Conservation (phyloP, 2,113 vertebrate species). For the Cettia cetti region DNA sequence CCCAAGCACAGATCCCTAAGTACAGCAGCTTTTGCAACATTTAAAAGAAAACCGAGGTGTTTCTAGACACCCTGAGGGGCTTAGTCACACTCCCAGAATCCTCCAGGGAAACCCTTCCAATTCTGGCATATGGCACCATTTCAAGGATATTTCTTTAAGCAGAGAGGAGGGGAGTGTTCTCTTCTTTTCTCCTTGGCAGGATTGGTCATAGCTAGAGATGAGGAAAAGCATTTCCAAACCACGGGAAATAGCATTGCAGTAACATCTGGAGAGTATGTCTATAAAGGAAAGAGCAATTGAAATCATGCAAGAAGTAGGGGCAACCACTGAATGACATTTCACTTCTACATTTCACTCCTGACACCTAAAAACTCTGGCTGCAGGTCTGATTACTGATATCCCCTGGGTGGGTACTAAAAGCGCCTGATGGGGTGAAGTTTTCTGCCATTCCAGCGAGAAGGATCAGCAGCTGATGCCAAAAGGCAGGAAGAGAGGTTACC, state of each 20-base stretch:
- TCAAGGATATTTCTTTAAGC: background rate
- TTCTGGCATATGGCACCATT: background rate
- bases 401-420: background rate
- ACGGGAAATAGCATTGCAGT: background rate
- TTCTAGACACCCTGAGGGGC: conserved; percentile 6
- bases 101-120: background rate
- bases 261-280: background rate
- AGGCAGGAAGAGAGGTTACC: background rate
- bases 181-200: background rate
- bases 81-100: background rate
- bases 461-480: background rate
- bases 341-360: background rate
- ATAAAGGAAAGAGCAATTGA: background rate
- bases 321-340: background rate
- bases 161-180: background rate
- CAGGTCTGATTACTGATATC: background rate
- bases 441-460: background rate
- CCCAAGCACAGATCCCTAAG: background rate
- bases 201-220: background rate
- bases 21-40: background rate
- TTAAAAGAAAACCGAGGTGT: background rate
- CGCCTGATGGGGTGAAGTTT: background rate
- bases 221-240: background rate
- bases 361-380: background rate
- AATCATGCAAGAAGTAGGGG: background rate